These are phyloP conservation scores for Stegastes partitus DNA, from an alignment of 2,113 vertebrate species.

Conservation along the genomic window DNA sequence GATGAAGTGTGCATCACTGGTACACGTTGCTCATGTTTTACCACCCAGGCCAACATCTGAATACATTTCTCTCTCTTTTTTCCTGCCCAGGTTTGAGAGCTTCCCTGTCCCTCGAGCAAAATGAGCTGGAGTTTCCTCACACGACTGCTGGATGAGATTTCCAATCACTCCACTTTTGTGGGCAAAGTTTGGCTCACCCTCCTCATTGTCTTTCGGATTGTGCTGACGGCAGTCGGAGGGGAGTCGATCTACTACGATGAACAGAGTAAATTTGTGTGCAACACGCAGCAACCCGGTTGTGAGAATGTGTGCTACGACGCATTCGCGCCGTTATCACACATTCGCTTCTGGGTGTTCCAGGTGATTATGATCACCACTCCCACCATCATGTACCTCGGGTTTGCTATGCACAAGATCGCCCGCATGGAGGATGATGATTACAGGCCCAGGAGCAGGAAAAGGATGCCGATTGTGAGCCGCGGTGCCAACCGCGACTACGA, in stretches of 20 bases:
- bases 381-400: conserved; percentile 92
- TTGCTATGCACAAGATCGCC: conserved; percentile 92
- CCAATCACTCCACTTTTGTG: conserved; percentile 94
- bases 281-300: conserved; percentile 92
- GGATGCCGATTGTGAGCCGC: conserved; percentile 86
- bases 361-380: conserved; percentile 92
- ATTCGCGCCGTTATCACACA: conserved; percentile 91
- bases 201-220: conserved; percentile 92
- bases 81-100: conserved; percentile 63
- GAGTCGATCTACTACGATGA: conserved; percentile 96
- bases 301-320: conserved; percentile 94
- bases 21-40: too few relatives aligned
- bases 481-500: conserved; percentile 89
- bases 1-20: too few relatives aligned
- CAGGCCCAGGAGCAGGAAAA: conserved; percentile 58
- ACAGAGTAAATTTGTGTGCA: conserved; percentile 94
- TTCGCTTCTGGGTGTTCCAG: conserved; percentile 95
- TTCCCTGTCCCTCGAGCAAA: conserved; percentile 61
- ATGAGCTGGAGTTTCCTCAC: conserved; percentile 98
- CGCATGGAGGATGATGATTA: conserved; percentile 84
- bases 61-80: background rate
- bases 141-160: conserved; percentile 92
- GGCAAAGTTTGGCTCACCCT: conserved; percentile 94
- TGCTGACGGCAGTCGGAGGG: conserved; percentile 91
- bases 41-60: too few relatives aligned